phyloP scores from a whole-genome alignment of 1,140 invertebrate genomes.

The Eulimnadia texana region DNA sequence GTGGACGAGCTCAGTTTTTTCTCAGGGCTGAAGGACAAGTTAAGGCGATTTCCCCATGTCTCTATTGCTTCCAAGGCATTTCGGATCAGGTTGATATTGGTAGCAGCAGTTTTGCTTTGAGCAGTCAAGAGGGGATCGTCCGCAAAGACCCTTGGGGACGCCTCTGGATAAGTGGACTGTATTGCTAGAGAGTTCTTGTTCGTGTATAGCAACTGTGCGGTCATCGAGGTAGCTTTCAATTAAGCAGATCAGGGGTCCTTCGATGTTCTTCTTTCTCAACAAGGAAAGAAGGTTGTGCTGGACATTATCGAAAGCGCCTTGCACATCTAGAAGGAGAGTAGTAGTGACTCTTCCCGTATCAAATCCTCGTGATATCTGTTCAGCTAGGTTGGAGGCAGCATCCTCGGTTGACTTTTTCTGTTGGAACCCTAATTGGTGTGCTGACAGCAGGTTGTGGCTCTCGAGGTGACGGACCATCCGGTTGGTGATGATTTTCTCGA shows the following conservation, averaged over 20 bases:
- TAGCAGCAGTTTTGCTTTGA: background rate
- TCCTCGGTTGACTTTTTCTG: background rate
- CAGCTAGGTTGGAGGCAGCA: background rate
- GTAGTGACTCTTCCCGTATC: background rate
- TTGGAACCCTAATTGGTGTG: background rate
- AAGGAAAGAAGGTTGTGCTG: background rate
- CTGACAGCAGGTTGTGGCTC: background rate
- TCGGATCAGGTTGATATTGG: background rate
- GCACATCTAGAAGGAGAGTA: background rate
- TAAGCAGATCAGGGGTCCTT: too few relatives aligned
- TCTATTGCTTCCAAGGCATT: background rate
- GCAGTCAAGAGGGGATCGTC: too few relatives aligned
- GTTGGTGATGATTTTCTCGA: background rate
- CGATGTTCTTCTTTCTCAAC: background rate
- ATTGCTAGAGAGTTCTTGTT: background rate
- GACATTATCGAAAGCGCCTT: slow-evolving; percentile 6
- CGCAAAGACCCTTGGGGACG: background rate
- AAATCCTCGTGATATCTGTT: background rate
- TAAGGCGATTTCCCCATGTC: slow-evolving; percentile 6
- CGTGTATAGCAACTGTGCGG: background rate
- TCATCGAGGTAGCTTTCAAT: background rate
- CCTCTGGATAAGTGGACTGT: background rate
- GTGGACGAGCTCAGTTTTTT: background rate
- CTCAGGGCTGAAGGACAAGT: background rate
- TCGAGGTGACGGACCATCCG: background rate